Percentiles rank a stretch among this genome's conserved stretches.
These are phyloP conservation scores for Patella vulgata DNA, from an alignment of 1,140 invertebrate genomes.

Conservation along the genomic window DNA sequence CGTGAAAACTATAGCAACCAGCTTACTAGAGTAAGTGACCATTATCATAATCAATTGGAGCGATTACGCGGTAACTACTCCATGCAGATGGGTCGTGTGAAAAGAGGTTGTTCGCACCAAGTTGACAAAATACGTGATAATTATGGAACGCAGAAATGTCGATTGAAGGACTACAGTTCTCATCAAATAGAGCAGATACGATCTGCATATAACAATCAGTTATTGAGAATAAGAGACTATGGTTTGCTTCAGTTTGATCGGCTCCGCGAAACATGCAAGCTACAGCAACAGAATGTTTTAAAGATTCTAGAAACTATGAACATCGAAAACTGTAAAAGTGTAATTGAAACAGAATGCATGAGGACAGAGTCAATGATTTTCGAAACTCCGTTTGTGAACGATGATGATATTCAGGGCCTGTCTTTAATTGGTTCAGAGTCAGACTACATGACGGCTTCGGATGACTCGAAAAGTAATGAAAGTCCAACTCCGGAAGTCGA, in stretches of 20 bases:
- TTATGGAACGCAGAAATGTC: constrained; percentile 78
- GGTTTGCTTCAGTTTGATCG: constrained; percentile 89
- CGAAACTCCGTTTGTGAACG: constrained; percentile 41
- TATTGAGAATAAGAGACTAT: constrained; percentile 93
- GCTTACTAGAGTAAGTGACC: constrained; percentile 70
- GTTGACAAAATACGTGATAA: constrained; percentile 93
- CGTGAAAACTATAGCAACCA: constrained; percentile 73
- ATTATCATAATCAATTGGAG: constrained; percentile 79
- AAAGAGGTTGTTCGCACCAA: constrained; percentile 92
- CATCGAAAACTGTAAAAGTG: constrained; percentile 92
- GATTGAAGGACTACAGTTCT: constrained; percentile 59
- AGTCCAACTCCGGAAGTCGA: too few relatives aligned
- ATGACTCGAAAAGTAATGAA: too few relatives aligned
- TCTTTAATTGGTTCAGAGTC: constrained; percentile 19
- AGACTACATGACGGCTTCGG: constrained; percentile 23
- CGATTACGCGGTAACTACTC: constrained; percentile 88
- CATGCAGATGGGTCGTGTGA: constrained; percentile 87
- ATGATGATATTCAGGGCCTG: constrained; percentile 14
- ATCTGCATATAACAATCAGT: constrained; percentile 94
- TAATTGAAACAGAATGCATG: constrained; percentile 75
- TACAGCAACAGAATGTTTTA: constrained; percentile 90
- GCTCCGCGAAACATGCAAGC: constrained; percentile 91
- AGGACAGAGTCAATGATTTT: constrained; percentile 77
- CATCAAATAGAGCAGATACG: constrained; percentile 90
- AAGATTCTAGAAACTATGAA: constrained; percentile 94